Conservation (phyloP, 2,888 invertebrate species). For the Atherix ibis region DNA sequence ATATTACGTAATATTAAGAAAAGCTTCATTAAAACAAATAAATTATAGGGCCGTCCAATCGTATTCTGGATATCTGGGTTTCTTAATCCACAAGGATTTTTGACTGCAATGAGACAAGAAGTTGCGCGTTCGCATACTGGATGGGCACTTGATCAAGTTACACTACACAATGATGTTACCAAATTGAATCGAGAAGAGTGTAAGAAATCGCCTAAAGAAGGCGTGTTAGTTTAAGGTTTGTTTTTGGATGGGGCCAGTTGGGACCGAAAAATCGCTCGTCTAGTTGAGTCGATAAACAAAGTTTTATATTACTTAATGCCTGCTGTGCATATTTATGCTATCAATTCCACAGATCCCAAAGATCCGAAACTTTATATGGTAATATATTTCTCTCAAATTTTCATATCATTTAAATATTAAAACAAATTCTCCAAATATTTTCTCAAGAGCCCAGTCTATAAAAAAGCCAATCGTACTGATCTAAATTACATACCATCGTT, state of each 20-base stretch:
- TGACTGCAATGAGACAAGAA: conserved; percentile 86
- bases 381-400: conserved; percentile 14
- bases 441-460: conserved; percentile 70
- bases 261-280: conserved; percentile 55
- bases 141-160: conserved; percentile 77
- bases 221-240: conserved; percentile 71
- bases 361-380: conserved; percentile 61
- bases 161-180: conserved; percentile 63
- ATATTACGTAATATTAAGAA: conserved; percentile 56
- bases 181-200: conserved; percentile 53
- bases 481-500: conserved; percentile 63
- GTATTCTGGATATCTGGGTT: conserved; percentile 90
- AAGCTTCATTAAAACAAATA: conserved; percentile 9
- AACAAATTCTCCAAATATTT: neutral
- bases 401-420: neutral
- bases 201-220: conserved; percentile 57
- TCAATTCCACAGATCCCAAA: conserved; percentile 54
- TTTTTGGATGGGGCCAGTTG: conserved; percentile 81
- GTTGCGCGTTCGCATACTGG: conserved; percentile 76
- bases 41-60: conserved; percentile 38
- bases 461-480: conserved; percentile 71
- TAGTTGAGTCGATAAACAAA: conserved; percentile 67
- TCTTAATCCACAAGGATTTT: conserved; percentile 83
- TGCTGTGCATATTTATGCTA: conserved; percentile 65
- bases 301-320: conserved; percentile 66